Evolutionary conservation across 2,797 vertebrate genomes (phyloP).

Genomic region (Microchirus variegatus): DNA sequence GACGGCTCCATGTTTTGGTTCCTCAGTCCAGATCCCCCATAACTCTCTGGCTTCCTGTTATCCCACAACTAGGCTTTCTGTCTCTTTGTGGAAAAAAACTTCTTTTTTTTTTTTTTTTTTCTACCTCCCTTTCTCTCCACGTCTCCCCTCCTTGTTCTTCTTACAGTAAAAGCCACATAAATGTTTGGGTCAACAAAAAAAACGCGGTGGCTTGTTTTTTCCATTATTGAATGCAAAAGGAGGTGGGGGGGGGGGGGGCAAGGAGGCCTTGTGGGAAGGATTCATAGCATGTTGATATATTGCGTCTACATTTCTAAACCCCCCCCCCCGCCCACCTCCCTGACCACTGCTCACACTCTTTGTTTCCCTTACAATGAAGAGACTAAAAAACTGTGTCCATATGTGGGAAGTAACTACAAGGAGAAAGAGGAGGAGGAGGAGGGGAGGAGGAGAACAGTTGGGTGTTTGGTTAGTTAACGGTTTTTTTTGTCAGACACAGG

Average conservation of each 20-base stretch:
- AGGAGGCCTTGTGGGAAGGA: conserved; percentile 29
- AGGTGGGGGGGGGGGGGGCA: neutral
- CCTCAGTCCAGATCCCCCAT: conserved; percentile 58
- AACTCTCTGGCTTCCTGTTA: conserved; percentile 77
- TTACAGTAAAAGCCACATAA: conserved; percentile 66
- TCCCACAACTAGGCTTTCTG: conserved; percentile 61
- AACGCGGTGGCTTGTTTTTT: conserved; percentile 52
- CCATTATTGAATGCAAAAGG: conserved; percentile 31
- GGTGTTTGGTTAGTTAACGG: conserved; percentile 68
- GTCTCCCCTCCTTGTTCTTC: conserved; percentile 38
- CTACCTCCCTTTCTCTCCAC: conserved; percentile 6
- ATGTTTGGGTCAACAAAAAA: conserved; percentile 63
- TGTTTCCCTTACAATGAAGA: conserved; percentile 71
- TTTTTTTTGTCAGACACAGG: conserved; percentile 65
- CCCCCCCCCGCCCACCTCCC: neutral
- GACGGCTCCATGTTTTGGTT: conserved; percentile 75
- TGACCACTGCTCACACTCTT: conserved; percentile 56
- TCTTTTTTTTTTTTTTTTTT: conserved; percentile 14
- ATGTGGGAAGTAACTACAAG: conserved; percentile 58
- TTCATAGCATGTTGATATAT: conserved; percentile 62
- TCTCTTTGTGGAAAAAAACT: conserved; percentile 57
- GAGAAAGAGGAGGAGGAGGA: conserved; percentile 7
- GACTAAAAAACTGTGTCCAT: conserved; percentile 73
- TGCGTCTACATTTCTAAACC: conserved; percentile 39
- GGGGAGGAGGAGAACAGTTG: conserved; percentile 20